A percentile compares a stretch with the other conserved stretches of the same genome.
Conservation (phyloP, 2,888 invertebrate species). For the Zootermopsis nevadensis region DNA sequence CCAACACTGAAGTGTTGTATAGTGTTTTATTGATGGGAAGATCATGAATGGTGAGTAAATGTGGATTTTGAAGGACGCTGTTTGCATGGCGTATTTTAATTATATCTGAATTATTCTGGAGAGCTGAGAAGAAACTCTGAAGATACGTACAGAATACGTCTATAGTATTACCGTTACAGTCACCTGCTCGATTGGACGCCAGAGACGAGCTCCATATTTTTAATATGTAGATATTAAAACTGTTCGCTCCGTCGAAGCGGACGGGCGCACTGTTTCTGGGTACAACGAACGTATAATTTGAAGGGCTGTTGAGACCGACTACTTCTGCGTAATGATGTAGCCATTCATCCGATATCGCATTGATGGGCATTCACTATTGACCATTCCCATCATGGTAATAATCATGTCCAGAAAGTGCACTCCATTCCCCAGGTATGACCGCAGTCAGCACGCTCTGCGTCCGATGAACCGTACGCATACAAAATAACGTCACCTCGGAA, state of each 20-base stretch:
- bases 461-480: not conserved
- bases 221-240: too few species aligned
- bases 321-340: conserved; percentile 22
- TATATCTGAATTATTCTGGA: too few species aligned
- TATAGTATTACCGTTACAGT: too few species aligned
- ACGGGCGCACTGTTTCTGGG: not conserved
- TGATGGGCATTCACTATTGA: conserved; percentile 34
- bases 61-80: too few species aligned
- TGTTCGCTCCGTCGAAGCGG: not conserved
- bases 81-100: too few species aligned
- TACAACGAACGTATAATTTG: conserved; percentile 20
- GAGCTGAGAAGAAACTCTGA: too few species aligned
- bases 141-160: too few species aligned
- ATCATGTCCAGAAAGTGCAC: conserved; percentile 11
- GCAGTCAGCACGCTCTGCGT: not conserved
- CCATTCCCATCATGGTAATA: conserved; percentile 26
- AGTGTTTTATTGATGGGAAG: too few species aligned
- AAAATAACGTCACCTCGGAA: not conserved
- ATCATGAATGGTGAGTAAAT: too few species aligned
- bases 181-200: too few species aligned
- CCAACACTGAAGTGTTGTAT: too few species aligned
- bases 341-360: conserved; percentile 29
- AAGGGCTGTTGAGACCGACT: conserved; percentile 10
- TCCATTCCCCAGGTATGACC: not conserved
- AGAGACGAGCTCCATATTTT: too few species aligned